phyloP scores from a whole-genome alignment of 2,888 invertebrate species.

The Eilema griseolum region DNA sequence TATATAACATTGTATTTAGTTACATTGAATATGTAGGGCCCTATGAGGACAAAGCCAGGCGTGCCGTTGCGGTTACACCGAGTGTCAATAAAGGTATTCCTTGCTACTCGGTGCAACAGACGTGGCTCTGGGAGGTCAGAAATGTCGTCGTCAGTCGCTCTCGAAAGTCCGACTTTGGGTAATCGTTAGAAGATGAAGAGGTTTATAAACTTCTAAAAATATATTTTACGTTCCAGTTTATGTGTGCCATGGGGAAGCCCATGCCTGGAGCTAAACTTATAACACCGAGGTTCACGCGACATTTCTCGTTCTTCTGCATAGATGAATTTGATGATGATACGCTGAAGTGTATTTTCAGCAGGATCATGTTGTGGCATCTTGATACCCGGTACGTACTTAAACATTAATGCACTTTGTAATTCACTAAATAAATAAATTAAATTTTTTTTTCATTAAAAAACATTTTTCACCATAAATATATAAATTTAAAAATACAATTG shows the following conservation, averaged over 20 bases:
- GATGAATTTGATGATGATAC: conserved; percentile 96
- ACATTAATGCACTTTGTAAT: not conserved
- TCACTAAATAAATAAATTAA: not conserved
- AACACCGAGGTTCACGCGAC: conserved; percentile 94
- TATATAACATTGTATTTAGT: conserved; percentile 61
- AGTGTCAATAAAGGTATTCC: too few relatives aligned
- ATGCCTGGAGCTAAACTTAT: conserved; percentile 94
- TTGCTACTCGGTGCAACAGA: too few relatives aligned
- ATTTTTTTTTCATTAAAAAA: not conserved
- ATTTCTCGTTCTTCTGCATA: conserved; percentile 94
- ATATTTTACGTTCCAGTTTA: conserved; percentile 82
- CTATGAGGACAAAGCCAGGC: too few relatives aligned
- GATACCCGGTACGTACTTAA: conserved; percentile 91
- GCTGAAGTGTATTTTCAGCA: conserved; percentile 94
- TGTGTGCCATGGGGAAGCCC: conserved; percentile 95
- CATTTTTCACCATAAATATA: too few relatives aligned
- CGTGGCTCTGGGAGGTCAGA: too few relatives aligned
- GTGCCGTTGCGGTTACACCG: too few relatives aligned
- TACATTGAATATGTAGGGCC: too few relatives aligned
- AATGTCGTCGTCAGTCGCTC: too few relatives aligned
- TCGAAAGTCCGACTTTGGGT: too few relatives aligned
- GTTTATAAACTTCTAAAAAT: not conserved
- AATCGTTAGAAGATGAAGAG: too few relatives aligned
- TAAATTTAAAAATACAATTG: too few relatives aligned
- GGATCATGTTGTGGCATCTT: conserved; percentile 97